phyloP scores from a whole-genome alignment of 2,888 invertebrate genomes.

The Lottia gigantea region DNA sequence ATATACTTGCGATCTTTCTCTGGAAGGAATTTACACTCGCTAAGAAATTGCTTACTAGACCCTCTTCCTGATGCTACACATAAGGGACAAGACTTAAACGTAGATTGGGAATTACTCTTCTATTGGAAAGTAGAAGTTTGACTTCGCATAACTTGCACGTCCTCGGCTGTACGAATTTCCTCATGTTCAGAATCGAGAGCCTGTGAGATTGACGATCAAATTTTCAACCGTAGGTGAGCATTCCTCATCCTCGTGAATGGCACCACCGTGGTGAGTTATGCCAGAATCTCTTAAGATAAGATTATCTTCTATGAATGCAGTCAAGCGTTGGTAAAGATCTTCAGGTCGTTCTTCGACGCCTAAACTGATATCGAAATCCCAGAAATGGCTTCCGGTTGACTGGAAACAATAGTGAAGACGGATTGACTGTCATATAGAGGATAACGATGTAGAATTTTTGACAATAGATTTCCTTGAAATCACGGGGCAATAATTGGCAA shows the following conservation, averaged over 20 bases:
- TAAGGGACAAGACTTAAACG: constrained; percentile 26
- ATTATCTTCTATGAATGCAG: constrained; percentile 36
- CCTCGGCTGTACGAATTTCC: constrained; percentile 26
- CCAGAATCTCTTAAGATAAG: constrained; percentile 23
- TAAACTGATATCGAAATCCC: constrained; percentile 33
- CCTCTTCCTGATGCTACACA: constrained; percentile 24
- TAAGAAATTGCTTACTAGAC: constrained; percentile 25
- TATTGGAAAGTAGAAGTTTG: constrained; percentile 10
- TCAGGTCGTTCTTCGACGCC: constrained; percentile 37
- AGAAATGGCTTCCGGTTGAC: constrained; percentile 30
- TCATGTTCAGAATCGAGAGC: constrained; percentile 34
- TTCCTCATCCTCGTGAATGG: constrained; percentile 27
- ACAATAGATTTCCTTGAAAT: not conserved
- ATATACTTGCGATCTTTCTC: constrained; percentile 26
- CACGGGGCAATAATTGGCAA: not conserved
- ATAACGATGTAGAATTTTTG: not conserved
- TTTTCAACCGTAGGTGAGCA: constrained; percentile 37
- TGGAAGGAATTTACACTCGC: constrained; percentile 28
- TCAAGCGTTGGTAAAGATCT: constrained; percentile 35
- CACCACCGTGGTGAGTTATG: constrained; percentile 32
- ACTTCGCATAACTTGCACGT: constrained; percentile 25
- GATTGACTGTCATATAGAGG: constrained; percentile 11
- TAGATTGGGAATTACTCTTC: not conserved
- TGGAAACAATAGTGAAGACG: constrained; percentile 34
- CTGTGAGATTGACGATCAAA: constrained; percentile 30